Evolutionary conservation across 35 echinoderm and acorn worm genomes (phyloP).

Genomic region (Hemicentrotus pulcherrimus): DNA sequence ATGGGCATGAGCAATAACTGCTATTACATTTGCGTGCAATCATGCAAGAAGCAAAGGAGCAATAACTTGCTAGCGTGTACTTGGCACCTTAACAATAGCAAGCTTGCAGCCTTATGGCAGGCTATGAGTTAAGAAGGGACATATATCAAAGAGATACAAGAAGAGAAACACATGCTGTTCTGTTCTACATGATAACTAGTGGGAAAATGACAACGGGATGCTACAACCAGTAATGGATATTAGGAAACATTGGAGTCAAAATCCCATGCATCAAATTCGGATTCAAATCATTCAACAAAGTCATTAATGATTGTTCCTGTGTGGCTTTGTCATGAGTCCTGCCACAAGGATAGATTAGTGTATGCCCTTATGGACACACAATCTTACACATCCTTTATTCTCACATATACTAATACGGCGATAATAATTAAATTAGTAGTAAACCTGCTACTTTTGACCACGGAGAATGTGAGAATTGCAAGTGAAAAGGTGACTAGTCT

Average conservation of each 20-base stretch:
- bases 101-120: too few relatives aligned
- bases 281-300: slow-evolving; percentile 45
- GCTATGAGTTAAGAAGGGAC: too few relatives aligned
- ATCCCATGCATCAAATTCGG: not conserved
- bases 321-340: slow-evolving; percentile 47
- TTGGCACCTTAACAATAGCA: too few relatives aligned
- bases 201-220: slow-evolving; percentile 34
- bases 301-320: slow-evolving; percentile 78
- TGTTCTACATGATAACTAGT: slow-evolving; percentile 31
- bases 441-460: not conserved
- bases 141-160: slow-evolving; percentile 49
- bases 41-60: too few relatives aligned
- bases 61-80: too few relatives aligned
- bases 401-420: slow-evolving; percentile 40
- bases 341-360: slow-evolving; percentile 57
- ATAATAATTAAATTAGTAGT: slow-evolving; percentile 55
- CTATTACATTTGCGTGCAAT: too few relatives aligned
- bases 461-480: slow-evolving; percentile 27
- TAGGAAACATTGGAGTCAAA: not conserved
- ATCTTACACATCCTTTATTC: slow-evolving; percentile 71
- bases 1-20: too few relatives aligned
- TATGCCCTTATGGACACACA: slow-evolving; percentile 83
- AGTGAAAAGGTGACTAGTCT: slow-evolving; percentile 23
- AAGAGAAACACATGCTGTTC: slow-evolving; percentile 48
- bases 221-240: not conserved